phyloP scores from a whole-genome alignment of 2,797 vertebrate species.

The Rhinoraja longicauda region DNA sequence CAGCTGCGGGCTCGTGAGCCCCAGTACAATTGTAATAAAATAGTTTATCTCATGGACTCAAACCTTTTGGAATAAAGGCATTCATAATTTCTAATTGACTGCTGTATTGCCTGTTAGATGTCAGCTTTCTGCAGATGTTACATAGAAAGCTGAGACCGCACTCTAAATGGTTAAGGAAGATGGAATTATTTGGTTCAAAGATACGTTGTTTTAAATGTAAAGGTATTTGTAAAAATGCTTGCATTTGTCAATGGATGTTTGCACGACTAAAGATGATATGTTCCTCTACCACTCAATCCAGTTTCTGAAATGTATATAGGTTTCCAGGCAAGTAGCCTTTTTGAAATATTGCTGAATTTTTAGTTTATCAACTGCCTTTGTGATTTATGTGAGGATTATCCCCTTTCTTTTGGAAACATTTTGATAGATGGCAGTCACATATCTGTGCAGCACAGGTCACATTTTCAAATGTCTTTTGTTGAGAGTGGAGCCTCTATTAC shows the following conservation, averaged over 20 bases:
- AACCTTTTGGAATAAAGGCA: too few species aligned
- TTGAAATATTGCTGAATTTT: not conserved
- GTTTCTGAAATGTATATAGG: not conserved
- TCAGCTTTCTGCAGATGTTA: not conserved
- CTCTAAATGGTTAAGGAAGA: not conserved
- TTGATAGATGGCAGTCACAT: constrained; percentile 15
- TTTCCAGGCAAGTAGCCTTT: not conserved
- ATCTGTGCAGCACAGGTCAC: not conserved
- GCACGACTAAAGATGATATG: not conserved
- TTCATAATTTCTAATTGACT: too few species aligned
- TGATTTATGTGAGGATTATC: constrained; percentile 27
- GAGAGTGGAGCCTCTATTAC: not conserved
- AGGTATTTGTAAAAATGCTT: not conserved
- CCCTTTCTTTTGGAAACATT: not conserved
- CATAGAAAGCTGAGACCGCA: not conserved
- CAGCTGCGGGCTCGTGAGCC: too few species aligned
- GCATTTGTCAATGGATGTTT: not conserved
- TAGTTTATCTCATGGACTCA: too few species aligned
- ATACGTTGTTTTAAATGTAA: not conserved
- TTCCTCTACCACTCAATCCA: not conserved
- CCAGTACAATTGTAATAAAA: too few species aligned
- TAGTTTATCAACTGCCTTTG: constrained; percentile 7
- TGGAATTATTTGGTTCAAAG: not conserved
- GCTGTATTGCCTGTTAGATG: too few species aligned
- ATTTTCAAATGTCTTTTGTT: constrained; percentile 10